Evolutionary conservation across 2,113 vertebrate species (phyloP).

Genomic region (Antechinus stuartii): DNA sequence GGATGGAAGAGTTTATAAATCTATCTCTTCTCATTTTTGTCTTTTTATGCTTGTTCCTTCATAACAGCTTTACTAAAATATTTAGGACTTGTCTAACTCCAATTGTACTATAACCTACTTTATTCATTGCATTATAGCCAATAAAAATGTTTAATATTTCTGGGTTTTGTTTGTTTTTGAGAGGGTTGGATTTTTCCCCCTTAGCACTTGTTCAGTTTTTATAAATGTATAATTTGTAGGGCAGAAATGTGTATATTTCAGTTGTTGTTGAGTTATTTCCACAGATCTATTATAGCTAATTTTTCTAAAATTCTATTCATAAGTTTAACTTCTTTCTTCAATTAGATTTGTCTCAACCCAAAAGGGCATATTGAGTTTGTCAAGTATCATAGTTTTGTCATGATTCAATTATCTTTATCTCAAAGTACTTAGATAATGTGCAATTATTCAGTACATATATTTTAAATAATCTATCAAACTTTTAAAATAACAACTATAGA

Average conservation of each 20-base stretch:
- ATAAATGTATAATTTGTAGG: not conserved
- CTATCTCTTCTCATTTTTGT: not conserved
- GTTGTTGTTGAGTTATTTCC: not conserved
- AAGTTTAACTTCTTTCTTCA: not conserved
- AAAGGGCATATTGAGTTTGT: not conserved
- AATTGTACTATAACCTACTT: not conserved
- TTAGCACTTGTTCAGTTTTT: not conserved
- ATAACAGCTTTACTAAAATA: not conserved
- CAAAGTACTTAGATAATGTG: not conserved
- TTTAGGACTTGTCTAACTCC: not conserved
- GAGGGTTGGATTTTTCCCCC: not conserved
- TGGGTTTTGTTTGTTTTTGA: not conserved
- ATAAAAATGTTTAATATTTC: not conserved
- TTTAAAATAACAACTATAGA: not conserved
- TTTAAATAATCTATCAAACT: not conserved
- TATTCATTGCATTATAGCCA: not conserved
- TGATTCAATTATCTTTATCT: not conserved
- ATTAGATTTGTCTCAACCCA: no score
- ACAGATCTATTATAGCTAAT: not conserved
- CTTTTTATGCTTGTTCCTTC: not conserved
- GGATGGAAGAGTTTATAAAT: not conserved
- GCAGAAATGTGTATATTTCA: not conserved
- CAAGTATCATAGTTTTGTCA: not conserved
- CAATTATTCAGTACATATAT: not conserved
- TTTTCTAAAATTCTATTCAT: not conserved